These are phyloP conservation scores for Cladorhizidae sp. DNA, from an alignment of 37 sponge, comb jelly and placozoan species.

Conservation along the genomic window DNA sequence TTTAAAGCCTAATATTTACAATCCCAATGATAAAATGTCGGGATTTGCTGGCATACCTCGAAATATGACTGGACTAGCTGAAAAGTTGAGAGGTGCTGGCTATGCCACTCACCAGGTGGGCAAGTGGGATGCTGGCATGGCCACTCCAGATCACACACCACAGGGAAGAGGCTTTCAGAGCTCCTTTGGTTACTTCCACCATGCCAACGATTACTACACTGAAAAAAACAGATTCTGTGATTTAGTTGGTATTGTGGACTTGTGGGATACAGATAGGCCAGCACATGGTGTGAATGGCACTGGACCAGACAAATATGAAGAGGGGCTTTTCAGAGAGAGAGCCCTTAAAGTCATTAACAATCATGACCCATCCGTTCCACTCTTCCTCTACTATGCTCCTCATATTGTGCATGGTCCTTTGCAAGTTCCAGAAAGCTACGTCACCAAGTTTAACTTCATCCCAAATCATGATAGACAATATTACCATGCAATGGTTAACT, in stretches of 20 bases:
- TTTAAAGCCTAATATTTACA: neutral
- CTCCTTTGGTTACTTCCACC: conserved; percentile 58
- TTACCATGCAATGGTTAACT: conserved; percentile 49
- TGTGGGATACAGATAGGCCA: conserved; percentile 51
- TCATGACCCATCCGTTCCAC: conserved; percentile 46
- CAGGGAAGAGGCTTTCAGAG: conserved; percentile 34
- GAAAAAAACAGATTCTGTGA: conserved; percentile 6
- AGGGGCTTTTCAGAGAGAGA: conserved; percentile 23
- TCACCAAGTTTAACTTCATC: conserved; percentile 35
- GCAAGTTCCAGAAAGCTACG: conserved; percentile 48
- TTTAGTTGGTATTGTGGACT: conserved; percentile 4
- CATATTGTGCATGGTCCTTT: conserved; percentile 37
- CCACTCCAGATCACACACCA: conserved; percentile 24
- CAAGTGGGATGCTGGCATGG: conserved; percentile 58
- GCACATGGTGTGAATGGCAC: conserved; percentile 50
- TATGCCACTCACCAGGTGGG: conserved; percentile 59
- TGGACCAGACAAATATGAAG: conserved; percentile 25
- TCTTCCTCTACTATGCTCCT: conserved; percentile 62
- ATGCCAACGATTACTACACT: conserved; percentile 57
- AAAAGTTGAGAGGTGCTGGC: conserved; percentile 33
- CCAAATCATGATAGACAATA: conserved; percentile 24
- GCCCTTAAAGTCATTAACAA: conserved; percentile 22
- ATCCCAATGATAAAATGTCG: conserved; percentile 28
- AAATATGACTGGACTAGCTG: conserved; percentile 44
- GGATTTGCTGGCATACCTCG: conserved; percentile 48